Conservation (phyloP, 2,888 invertebrate genomes). For the Spicauda simplicius region DNA sequence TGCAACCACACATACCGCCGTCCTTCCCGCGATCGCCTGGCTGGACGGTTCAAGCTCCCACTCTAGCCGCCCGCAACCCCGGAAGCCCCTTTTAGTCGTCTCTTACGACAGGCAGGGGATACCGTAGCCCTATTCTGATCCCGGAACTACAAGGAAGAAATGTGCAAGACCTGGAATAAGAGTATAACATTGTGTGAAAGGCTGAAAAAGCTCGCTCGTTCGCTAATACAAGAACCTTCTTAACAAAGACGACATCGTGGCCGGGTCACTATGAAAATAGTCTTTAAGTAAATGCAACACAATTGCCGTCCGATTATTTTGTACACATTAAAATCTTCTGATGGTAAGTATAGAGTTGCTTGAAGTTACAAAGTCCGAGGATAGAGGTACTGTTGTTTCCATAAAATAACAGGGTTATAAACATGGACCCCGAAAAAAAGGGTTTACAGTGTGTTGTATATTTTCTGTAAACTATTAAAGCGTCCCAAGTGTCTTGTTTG, state of each 20-base stretch:
- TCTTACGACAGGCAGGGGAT: no score
- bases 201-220: no score
- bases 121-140: no score
- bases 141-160: no score
- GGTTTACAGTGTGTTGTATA: constrained; percentile 66
- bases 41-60: no score
- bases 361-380: constrained; percentile 39
- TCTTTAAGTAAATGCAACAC: constrained; percentile 23
- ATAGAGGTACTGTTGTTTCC: constrained; percentile 50
- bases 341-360: constrained; percentile 54
- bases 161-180: no score
- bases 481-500: constrained; percentile 59
- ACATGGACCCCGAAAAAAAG: constrained; percentile 64
- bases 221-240: background rate
- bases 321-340: constrained; percentile 54
- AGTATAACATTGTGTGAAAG: no score
- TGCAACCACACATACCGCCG: no score
- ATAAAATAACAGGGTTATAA: constrained; percentile 58
- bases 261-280: constrained; percentile 23
- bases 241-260: background rate
- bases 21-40: no score
- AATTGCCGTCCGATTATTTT: constrained; percentile 66
- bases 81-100: no score
- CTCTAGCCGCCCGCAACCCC: no score
- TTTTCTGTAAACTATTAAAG: constrained; percentile 57